Conservation (phyloP, 92 coral and sea anemone species). For the Bergia sp. region DNA sequence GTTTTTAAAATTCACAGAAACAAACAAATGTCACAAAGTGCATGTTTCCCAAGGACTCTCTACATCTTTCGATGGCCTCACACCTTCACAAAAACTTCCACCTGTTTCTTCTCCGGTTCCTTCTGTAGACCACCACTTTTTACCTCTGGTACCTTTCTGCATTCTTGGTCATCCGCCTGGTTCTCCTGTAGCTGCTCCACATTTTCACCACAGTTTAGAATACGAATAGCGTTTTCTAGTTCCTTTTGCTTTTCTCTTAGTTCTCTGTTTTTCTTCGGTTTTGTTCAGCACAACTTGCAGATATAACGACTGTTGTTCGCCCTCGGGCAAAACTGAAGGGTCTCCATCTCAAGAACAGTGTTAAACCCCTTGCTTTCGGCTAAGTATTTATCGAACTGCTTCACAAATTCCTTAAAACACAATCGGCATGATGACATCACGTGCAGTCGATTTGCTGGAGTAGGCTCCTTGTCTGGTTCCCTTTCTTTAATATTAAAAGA, state of each 20-base stretch:
- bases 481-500: constrained; percentile 21
- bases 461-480: too few relatives aligned
- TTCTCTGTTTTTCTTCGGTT: not conserved
- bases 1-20: too few relatives aligned
- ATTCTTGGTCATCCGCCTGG: too few relatives aligned
- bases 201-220: not conserved
- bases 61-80: too few relatives aligned
- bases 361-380: not conserved
- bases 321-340: not conserved
- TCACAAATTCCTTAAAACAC: not conserved
- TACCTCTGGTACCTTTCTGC: too few relatives aligned
- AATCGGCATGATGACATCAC: not conserved
- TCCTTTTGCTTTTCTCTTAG: not conserved
- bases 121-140: too few relatives aligned
- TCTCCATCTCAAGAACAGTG: not conserved
- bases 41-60: too few relatives aligned
- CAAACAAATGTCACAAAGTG: too few relatives aligned
- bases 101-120: too few relatives aligned
- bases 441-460: not conserved
- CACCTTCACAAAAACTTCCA: too few relatives aligned
- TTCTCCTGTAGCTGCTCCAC: too few relatives aligned
- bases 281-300: not conserved
- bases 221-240: not conserved
- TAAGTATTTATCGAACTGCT: not conserved
- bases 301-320: not conserved